Percentiles rank a stretch among this genome's conserved stretches.
Evolutionary conservation across 2,888 invertebrate species (phyloP).

Genomic region (Oxycera nigricornis): DNA sequence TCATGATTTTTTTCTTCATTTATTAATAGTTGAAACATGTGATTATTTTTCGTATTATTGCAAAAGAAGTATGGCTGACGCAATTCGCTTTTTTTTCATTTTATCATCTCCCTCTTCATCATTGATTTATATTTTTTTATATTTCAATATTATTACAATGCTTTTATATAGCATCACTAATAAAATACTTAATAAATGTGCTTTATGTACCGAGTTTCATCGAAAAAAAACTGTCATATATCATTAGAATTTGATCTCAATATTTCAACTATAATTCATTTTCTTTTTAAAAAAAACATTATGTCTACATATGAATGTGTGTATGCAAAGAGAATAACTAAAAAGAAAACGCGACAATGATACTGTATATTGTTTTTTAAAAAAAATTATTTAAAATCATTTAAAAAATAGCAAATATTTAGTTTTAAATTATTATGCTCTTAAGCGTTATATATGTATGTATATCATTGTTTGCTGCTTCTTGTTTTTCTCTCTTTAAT

Average conservation of each 20-base stretch:
- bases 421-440: background rate
- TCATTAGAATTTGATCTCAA: background rate
- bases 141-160: background rate
- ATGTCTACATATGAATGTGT: background rate
- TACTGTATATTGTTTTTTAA: background rate
- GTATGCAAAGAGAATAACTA: background rate
- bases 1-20: background rate
- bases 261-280: background rate
- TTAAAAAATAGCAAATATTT: background rate
- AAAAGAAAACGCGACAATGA: background rate
- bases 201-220: background rate
- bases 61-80: conserved; percentile 6
- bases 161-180: background rate
- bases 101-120: background rate
- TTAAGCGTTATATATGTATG: background rate
- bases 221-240: conserved; percentile 1
- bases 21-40: conserved; percentile 14
- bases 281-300: conserved; percentile 3
- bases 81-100: conserved; percentile 4
- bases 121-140: background rate
- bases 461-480: background rate
- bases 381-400: background rate
- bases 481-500: background rate
- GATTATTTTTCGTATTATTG: conserved; percentile 4
- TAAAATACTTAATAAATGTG: background rate